Base-by-base conservation (phyloP, 2,888 invertebrate species). In the Cyrtodaria siliqua region DNA sequence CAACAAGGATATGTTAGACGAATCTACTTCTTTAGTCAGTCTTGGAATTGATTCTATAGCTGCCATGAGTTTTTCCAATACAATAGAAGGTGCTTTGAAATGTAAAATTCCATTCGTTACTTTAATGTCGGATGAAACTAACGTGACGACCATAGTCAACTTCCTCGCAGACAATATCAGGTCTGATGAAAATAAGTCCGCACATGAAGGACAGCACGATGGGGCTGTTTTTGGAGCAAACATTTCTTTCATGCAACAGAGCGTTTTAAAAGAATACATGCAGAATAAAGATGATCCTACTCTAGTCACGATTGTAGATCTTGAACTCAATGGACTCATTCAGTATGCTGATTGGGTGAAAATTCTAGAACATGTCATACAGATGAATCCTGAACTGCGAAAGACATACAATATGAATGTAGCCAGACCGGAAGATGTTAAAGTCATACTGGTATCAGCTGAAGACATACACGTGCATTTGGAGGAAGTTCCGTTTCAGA, bases 11-110 rank as follows among this genome's bases (percentile, higher is more conserved):
- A 20, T 2, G 2, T 8, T 62, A 9, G 20, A 20, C 4, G 50
- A 50, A 8, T 29, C 29, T 23, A 18, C 29, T 6, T 38, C 62
- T 12, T 18, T 62, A 18, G 18, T 29, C 16, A 50, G 20, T 16
- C 24, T 62, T 12, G 62, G 62, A 1, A 62, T 62, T 6, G 62
- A 62, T 33, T 62, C 62, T 9, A 62, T 62, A 50, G 49, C 62
- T 3, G 50, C 50, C 29, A 50, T 62, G 38, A 62, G 50, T 49
- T 38, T 50, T 38, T 62, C 62, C 1, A 62, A 50, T 29, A 26
- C 23, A 12, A 33, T 62, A 23, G 49, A 62, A 18, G 62, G 50
- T 18, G 38, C 33, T 16, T 33, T 50, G 12, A 14, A 29, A 1
- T 62, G 52, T 52, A 29, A 50, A 33, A 61, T 49, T n/a, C 33